Percentiles rank a stretch among this genome's conserved stretches.
These are phyloP conservation scores for Heterocephalus glaber DNA, from an alignment of 2,113 vertebrate genomes.

Conservation along the genomic window DNA sequence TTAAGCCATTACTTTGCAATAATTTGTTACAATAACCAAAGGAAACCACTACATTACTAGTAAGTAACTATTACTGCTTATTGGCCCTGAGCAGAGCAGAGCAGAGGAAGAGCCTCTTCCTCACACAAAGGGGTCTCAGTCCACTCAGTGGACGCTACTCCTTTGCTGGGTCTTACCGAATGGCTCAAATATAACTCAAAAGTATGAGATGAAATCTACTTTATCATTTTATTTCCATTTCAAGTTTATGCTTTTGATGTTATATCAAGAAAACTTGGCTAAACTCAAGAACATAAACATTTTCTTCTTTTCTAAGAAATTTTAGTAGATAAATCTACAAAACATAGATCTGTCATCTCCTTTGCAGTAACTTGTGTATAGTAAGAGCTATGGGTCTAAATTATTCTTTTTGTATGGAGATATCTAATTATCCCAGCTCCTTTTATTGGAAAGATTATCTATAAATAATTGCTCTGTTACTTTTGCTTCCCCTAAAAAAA, in stretches of 20 bases:
- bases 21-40: not conserved
- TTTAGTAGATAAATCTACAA: not conserved
- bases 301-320: not conserved
- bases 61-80: not conserved
- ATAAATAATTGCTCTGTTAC: not conserved
- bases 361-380: not conserved
- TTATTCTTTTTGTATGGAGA: not conserved
- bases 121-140: not conserved
- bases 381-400: not conserved
- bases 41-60: not conserved
- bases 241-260: not conserved
- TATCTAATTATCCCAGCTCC: not conserved
- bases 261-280: not conserved
- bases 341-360: not conserved
- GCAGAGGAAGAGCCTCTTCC: not conserved
- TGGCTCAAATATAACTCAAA: not conserved
- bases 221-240: constrained; percentile 25
- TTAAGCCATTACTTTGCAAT: not conserved
- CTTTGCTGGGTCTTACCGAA: not conserved
- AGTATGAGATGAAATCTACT: not conserved
- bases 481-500: not conserved
- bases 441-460: not conserved
- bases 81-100: not conserved
- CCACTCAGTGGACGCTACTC: not conserved
- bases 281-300: not conserved